Base-by-base conservation (phyloP, 1,140 invertebrate species). In the Apis dorsata region DNA sequence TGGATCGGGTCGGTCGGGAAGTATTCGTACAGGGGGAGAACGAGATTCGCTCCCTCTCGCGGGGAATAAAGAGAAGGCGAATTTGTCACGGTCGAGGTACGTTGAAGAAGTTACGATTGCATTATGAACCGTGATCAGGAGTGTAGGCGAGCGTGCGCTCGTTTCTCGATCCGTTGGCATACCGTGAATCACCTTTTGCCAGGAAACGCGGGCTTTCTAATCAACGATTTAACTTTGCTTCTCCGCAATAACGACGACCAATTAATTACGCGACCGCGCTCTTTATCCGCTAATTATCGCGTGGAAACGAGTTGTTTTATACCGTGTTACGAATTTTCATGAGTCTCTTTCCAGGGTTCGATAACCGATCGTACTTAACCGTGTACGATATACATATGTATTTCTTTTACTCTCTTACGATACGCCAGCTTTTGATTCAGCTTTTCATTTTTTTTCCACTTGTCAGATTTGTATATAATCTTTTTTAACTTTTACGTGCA, bases 81-180 rank as follows among this genome's bases (percentile, higher is more conserved):
- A 84, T 87, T 83, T 78, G 81, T 84, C 85, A 87, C 77, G 86
- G 85, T 87, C 85, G 77, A 84, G 34, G 81, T 86, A 65, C 85
- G 62, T 74, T 63, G 76, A 72, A 81, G 82, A 80, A 79, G 65
- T 86, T 82, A 78, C 84, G 85, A 87, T 87, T 78, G 86, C 86
- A 77, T 77, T 86, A 80, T 81, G 85, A 87, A 87, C 85, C 66
- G 80, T 76, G 73, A 85, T 86, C 85, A 78, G 69, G 69, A 81
- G 21, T 60, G 9, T 65, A 68, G 73, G 81, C 73, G 55, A 77
- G 57, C 55, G 49, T 51, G 71, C 71, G 70, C 60, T 60, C 57
- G 57, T 19, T 65, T 21, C 15, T n/a, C 19, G 59, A 62, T 62
- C 49, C 49, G 49, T 66, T 1, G 65, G 19, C 55, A 17, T 8